Evolutionary conservation across 1,140 invertebrate species (phyloP).

Genomic region (Eumaeus atala): DNA sequence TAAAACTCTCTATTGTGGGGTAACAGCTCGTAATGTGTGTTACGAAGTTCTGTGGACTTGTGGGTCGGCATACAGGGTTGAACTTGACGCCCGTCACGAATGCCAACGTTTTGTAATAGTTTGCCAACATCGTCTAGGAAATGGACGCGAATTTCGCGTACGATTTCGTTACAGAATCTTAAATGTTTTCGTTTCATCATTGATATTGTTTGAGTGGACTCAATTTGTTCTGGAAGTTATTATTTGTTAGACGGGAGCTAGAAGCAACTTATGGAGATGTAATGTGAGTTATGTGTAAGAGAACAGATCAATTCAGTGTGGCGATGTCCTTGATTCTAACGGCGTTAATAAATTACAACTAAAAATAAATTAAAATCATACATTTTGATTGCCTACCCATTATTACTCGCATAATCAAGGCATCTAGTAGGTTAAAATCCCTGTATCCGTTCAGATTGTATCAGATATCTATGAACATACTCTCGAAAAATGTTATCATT

Average conservation of each 20-base stretch:
- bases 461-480: too few relatives aligned
- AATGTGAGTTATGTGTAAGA: background rate
- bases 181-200: slow-evolving; percentile 3
- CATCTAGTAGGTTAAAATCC: too few relatives aligned
- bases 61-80: slow-evolving; percentile 40
- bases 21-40: slow-evolving; percentile 53
- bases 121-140: slow-evolving; percentile 10
- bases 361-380: too few relatives aligned
- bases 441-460: too few relatives aligned
- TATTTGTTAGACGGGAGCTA: background rate
- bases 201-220: too few relatives aligned
- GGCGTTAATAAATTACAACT: too few relatives aligned
- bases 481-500: too few relatives aligned
- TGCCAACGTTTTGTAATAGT: slow-evolving; percentile 20
- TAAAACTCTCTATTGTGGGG: slow-evolving; percentile 36
- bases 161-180: slow-evolving; percentile 11
- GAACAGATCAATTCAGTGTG: too few relatives aligned
- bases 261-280: background rate
- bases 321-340: too few relatives aligned
- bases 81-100: slow-evolving; percentile 29
- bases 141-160: slow-evolving; percentile 11
- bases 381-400: too few relatives aligned
- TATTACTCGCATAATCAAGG: too few relatives aligned
- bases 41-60: slow-evolving; percentile 54
- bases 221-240: background rate